Base-by-base conservation (phyloP, 2,888 invertebrate genomes). In the Acanthosepion esculentum region DNA sequence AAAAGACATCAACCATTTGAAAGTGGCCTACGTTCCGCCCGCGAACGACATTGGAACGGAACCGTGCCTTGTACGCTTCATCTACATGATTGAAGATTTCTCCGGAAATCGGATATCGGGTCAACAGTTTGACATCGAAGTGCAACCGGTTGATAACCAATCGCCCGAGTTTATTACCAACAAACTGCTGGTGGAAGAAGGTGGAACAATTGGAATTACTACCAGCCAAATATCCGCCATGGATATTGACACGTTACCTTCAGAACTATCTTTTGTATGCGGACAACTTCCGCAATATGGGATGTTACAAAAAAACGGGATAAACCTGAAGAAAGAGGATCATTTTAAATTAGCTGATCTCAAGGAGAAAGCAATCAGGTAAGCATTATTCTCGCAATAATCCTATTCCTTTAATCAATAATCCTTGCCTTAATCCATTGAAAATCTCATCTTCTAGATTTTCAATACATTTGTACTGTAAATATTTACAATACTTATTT, bases 1-100 rank as follows among this genome's bases (percentile, higher is more conserved):
- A 95, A 96, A 96, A 59, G 97, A 97, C 95, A 96, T 97, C 48
- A 97, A 97, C 95, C 96, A 97, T 95, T 96, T 96, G 95, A 97
- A 97, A 96, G 96, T 97, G 10, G 97, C 96, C 29, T 97, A 97
- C 95, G 96, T 97, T 95, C 97, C 97, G 2, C 97, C 97, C 0
- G 91, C 95, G 91, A 95, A 95, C 33, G 97, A 97, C 94, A 97
- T 97, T 23, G 97, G 97, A 12, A 96, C 97, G 0, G 96, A 96
- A 94, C 96, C 96, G 1, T 95, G 96, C 48, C 95, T 96, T 33
- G 96, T 97, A 23, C 95, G 96, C n/a, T 96, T 97, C 95, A 96
- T 96, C 8, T 97, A 97, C 95, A 96, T 97, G 53, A 97, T 97
- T 23, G 96, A 96, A 94, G 97, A 97, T 94, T 96, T 96, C 26